These are phyloP conservation scores for Vespertilio murinus DNA, from an alignment of 2,797 vertebrate genomes.

Conservation along the genomic window DNA sequence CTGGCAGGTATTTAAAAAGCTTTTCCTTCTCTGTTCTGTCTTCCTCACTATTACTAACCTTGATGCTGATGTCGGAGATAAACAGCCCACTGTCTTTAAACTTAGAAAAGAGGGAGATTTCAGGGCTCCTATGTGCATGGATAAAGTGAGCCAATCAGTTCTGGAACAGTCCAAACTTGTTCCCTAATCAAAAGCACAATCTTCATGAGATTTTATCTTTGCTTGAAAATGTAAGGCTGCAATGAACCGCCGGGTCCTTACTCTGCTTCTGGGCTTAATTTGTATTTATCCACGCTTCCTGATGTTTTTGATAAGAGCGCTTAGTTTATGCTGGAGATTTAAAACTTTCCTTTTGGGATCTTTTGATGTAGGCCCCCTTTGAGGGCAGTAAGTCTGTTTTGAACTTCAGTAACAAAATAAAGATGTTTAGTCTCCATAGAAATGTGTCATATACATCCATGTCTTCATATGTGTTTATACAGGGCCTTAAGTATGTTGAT, in stretches of 20 bases:
- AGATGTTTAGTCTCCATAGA: neutral
- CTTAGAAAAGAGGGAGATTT: slow-evolving; percentile 3
- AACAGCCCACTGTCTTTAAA: neutral
- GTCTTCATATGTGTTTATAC: neutral
- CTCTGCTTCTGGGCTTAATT: slow-evolving; percentile 64
- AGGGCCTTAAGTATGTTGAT: neutral
- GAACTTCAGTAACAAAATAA: slow-evolving; percentile 23
- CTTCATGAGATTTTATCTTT: slow-evolving; percentile 76
- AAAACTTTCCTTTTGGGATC: slow-evolving; percentile 32
- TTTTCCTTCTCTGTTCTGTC: neutral
- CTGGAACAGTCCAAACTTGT: slow-evolving; percentile 27
- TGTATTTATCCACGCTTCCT: slow-evolving; percentile 69
- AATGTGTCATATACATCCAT: neutral
- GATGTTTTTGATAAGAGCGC: slow-evolving; percentile 36
- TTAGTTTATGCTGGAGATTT: slow-evolving; percentile 61
- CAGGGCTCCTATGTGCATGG: neutral
- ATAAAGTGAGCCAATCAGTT: slow-evolving; percentile 49
- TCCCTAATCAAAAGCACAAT: slow-evolving; percentile 70
- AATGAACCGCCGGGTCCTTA: slow-evolving; percentile 59
- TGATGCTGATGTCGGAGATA: slow-evolving; percentile 10
- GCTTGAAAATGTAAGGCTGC: slow-evolving; percentile 54
- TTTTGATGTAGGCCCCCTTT: slow-evolving; percentile 42
- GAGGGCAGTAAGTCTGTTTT: slow-evolving; percentile 15
- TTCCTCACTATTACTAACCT: neutral
- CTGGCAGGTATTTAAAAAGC: neutral